Percentiles rank a stretch among this genome's conserved stretches.
phyloP scores from a whole-genome alignment of 2,888 invertebrate species.

The Dione vanillae region DNA sequence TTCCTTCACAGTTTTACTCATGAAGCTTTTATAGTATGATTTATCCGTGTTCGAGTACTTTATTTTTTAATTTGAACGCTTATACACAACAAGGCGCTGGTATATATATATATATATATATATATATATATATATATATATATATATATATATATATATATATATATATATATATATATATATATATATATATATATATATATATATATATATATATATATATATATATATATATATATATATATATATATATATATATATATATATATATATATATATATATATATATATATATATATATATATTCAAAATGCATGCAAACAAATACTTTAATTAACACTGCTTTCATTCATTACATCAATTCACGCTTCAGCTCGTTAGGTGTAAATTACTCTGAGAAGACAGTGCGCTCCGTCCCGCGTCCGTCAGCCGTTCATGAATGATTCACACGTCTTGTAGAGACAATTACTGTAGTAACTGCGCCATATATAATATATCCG shows the following conservation, averaged over 20 bases:
- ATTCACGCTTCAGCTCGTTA: conserved; percentile 10
- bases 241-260: too few species aligned
- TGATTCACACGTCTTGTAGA: conserved; percentile 26
- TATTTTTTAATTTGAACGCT: background rate
- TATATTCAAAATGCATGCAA: too few species aligned
- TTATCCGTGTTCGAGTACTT: background rate
- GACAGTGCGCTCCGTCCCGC: background rate
- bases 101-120: too few species aligned
- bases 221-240: too few species aligned
- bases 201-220: too few species aligned
- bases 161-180: too few species aligned
- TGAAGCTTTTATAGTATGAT: conserved; percentile 3
- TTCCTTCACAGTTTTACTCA: conserved; percentile 15
- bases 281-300: too few species aligned
- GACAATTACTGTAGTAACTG: conserved; percentile 11
- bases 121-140: too few species aligned
- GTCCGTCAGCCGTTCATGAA: conserved; percentile 28
- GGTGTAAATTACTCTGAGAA: conserved; percentile 31
- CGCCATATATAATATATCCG: conserved; percentile 10
- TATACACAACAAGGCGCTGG: background rate
- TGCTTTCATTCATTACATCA: background rate
- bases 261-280: too few species aligned
- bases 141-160: too few species aligned
- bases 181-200: too few species aligned
- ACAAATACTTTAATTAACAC: background rate